Evolutionary conservation across 2,797 vertebrate genomes (phyloP).

Genomic region (Schizopygopsis malacanthus): DNA sequence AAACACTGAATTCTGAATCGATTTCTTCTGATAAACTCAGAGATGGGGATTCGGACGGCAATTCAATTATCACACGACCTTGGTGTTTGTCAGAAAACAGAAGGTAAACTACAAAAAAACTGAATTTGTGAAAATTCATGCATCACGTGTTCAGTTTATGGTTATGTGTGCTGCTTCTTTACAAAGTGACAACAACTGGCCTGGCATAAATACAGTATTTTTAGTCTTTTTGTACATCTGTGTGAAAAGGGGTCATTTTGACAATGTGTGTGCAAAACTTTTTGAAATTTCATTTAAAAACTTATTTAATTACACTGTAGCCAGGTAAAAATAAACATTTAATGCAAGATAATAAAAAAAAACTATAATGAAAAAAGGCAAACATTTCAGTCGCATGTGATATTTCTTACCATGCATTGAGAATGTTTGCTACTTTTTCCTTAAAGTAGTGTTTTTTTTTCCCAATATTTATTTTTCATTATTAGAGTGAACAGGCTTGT

Average conservation of each 20-base stretch:
- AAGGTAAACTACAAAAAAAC: not conserved
- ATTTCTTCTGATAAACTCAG: too few species aligned
- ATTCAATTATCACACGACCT: too few species aligned
- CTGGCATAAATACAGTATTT: not conserved
- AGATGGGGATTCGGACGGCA: too few species aligned
- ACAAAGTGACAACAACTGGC: not conserved
- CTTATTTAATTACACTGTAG: not conserved
- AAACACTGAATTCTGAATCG: too few species aligned
- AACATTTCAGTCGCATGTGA: not conserved
- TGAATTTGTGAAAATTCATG: not conserved
- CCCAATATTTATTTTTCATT: not conserved
- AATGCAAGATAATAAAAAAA: not conserved
- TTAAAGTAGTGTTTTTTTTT: not conserved
- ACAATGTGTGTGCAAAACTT: not conserved
- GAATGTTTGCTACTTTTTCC: not conserved
- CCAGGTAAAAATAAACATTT: not conserved
- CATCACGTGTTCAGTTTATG: not conserved
- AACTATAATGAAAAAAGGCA: not conserved
- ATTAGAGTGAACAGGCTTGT: not conserved
- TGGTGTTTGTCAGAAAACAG: too few species aligned
- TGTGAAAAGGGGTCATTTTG: not conserved
- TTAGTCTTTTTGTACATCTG: not conserved
- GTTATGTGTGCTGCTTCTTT: not conserved
- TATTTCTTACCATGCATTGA: too few species aligned
- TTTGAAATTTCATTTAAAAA: not conserved